A percentile compares a stretch with the other conserved stretches of the same genome.
Evolutionary conservation across 2,113 vertebrate species (phyloP).

Genomic region (Centropus unirufus): DNA sequence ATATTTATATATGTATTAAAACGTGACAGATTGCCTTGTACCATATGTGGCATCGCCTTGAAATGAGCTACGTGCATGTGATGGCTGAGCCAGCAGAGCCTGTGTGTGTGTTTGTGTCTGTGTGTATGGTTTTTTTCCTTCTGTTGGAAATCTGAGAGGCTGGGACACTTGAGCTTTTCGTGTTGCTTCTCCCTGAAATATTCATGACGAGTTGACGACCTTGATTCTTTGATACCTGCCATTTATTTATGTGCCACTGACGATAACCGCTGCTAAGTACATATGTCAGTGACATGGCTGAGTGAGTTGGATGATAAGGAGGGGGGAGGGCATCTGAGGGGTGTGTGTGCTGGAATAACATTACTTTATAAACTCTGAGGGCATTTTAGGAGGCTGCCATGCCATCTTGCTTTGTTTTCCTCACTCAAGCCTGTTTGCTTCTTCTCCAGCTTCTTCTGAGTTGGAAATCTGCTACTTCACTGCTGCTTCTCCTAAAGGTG

Average conservation of each 20-base stretch:
- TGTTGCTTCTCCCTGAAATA: constrained; percentile 59
- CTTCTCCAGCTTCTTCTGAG: not conserved
- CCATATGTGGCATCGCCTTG: constrained; percentile 65
- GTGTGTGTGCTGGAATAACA: not conserved
- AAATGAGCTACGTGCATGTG: constrained; percentile 35
- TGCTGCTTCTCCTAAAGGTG: not conserved
- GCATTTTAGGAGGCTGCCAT: constrained; percentile 28
- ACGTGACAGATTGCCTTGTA: constrained; percentile 71
- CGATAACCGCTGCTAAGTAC: constrained; percentile 66
- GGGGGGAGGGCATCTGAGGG: not conserved
- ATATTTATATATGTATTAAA: constrained; percentile 59
- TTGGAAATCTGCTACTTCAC: not conserved
- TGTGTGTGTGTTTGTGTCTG: not conserved
- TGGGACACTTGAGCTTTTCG: constrained; percentile 30
- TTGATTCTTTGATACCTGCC: constrained; percentile 69
- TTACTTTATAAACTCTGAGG: constrained; percentile 31
- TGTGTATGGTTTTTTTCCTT: constrained; percentile 21
- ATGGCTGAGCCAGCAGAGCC: constrained; percentile 18
- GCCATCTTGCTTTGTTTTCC: not conserved
- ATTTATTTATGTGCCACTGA: constrained; percentile 52
- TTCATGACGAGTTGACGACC: constrained; percentile 43
- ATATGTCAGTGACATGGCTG: constrained; percentile 50
- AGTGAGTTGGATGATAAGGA: constrained; percentile 51
- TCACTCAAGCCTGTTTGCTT: not conserved
- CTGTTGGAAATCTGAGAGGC: constrained; percentile 52